A percentile compares a stretch with the other conserved stretches of the same genome.
phyloP scores from a whole-genome alignment of 2,113 vertebrate genomes.

The Polypterus senegalus region DNA sequence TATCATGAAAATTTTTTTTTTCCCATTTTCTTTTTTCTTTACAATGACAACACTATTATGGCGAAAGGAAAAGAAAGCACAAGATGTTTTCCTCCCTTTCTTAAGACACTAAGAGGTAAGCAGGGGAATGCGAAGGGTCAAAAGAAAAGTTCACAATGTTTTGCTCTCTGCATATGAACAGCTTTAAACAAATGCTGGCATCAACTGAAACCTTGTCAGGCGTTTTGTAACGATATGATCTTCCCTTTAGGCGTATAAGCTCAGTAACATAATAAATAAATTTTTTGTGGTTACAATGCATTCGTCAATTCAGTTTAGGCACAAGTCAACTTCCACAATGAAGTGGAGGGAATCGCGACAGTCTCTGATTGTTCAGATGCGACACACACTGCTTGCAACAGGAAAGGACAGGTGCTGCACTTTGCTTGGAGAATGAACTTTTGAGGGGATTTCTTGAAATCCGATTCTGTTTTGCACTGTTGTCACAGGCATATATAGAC shows the following conservation, averaged over 20 bases:
- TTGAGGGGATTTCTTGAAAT: constrained; percentile 39
- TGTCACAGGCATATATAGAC: constrained; percentile 38
- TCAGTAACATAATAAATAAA: constrained; percentile 96
- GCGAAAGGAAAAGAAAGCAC: constrained; percentile 65
- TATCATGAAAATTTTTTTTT: constrained; percentile 58
- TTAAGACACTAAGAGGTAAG: constrained; percentile 91
- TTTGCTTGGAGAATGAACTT: constrained; percentile 54
- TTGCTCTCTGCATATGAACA: constrained; percentile 65
- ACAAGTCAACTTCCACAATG: constrained; percentile 87
- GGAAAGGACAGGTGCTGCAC: constrained; percentile 61
- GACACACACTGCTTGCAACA: constrained; percentile 67
- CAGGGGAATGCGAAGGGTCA: constrained; percentile 80
- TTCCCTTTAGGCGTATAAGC: constrained; percentile 91
- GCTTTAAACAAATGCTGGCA: constrained; percentile 53
- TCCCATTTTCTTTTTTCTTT: constrained; percentile 15
- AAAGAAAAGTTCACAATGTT: constrained; percentile 49
- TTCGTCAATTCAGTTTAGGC: constrained; percentile 99
- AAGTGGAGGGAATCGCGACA: constrained; percentile 72
- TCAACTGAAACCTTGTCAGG: constrained; percentile 66
- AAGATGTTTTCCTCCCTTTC: constrained; percentile 60
- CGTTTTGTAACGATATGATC: constrained; percentile 63
- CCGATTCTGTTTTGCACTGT: constrained; percentile 60
- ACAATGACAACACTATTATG: constrained; percentile 75
- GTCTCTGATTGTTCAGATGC: constrained; percentile 98
- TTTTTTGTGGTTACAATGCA: constrained; percentile 95